These are phyloP conservation scores for Ylistrum balloti DNA, from an alignment of 1,140 invertebrate species.

Conservation along the genomic window DNA sequence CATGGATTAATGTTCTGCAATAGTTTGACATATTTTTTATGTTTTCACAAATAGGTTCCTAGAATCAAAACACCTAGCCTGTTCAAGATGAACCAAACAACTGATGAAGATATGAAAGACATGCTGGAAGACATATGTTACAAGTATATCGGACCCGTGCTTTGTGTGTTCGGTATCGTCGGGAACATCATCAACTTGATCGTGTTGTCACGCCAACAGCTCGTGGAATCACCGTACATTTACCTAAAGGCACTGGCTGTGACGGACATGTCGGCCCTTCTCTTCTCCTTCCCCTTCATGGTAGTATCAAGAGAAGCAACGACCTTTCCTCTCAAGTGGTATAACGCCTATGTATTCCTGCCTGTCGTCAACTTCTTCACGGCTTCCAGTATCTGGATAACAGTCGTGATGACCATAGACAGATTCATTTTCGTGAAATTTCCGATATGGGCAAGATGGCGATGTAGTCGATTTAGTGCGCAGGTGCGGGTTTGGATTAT, in stretches of 20 bases:
- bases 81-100: not conserved
- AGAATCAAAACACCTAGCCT: not conserved
- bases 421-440: constrained; percentile 65
- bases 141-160: constrained; percentile 60
- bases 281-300: constrained; percentile 59
- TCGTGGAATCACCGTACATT: constrained; percentile 70
- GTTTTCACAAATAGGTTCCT: no score
- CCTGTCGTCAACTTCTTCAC: constrained; percentile 69
- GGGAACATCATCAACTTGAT: constrained; percentile 71
- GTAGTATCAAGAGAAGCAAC: constrained; percentile 43
- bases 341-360: constrained; percentile 62
- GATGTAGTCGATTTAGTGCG: constrained; percentile 56
- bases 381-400: constrained; percentile 66
- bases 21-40: no score
- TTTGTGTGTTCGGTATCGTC: constrained; percentile 71
- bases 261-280: constrained; percentile 67
- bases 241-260: constrained; percentile 70
- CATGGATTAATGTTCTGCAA: no score
- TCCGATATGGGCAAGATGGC: constrained; percentile 59
- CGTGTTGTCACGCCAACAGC: constrained; percentile 62
- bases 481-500: constrained; percentile 52
- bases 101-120: not conserved
- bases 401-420: constrained; percentile 70
- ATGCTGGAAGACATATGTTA: constrained; percentile 46
- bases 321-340: constrained; percentile 55